phyloP scores from a whole-genome alignment of 1,140 invertebrate genomes.

The Coelopa frigida region DNA sequence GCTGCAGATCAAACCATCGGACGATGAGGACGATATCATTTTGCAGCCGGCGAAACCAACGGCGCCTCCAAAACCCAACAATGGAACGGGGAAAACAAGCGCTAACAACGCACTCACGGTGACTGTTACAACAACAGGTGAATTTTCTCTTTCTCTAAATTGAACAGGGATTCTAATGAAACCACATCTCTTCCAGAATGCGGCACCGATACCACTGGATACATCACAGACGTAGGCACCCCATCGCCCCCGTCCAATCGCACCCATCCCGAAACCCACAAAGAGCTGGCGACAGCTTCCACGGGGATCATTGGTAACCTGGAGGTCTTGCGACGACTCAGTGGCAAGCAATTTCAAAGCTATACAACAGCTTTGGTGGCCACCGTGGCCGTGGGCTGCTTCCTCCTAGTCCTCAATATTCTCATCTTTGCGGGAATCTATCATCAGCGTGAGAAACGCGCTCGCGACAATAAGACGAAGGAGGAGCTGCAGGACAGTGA shows the following conservation, averaged over 20 bases:
- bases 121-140: slow-evolving; percentile 17
- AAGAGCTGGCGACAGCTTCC: slow-evolving; percentile 37
- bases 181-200: slow-evolving; percentile 47
- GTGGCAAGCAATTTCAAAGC: slow-evolving; percentile 72
- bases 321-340: slow-evolving; percentile 56
- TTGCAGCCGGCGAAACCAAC: slow-evolving; percentile 31
- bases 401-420: slow-evolving; percentile 81
- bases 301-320: slow-evolving; percentile 39
- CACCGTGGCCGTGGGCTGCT: slow-evolving; percentile 86
- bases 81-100: slow-evolving; percentile 14
- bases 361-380: slow-evolving; percentile 87
- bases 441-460: slow-evolving; percentile 72
- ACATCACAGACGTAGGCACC: slow-evolving; percentile 42
- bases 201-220: slow-evolving; percentile 51
- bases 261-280: slow-evolving; percentile 27
- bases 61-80: slow-evolving; percentile 41
- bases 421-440: slow-evolving; percentile 92
- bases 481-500: slow-evolving; percentile 63
- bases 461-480: slow-evolving; percentile 59
- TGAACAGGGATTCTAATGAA: not conserved
- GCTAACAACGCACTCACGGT: slow-evolving; percentile 13
- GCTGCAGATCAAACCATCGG: slow-evolving; percentile 33
- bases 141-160: not conserved
- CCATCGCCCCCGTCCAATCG: slow-evolving; percentile 34
- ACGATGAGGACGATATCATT: slow-evolving; percentile 33